Conservation (phyloP, 2,797 vertebrate species). For the Acomys russatus region DNA sequence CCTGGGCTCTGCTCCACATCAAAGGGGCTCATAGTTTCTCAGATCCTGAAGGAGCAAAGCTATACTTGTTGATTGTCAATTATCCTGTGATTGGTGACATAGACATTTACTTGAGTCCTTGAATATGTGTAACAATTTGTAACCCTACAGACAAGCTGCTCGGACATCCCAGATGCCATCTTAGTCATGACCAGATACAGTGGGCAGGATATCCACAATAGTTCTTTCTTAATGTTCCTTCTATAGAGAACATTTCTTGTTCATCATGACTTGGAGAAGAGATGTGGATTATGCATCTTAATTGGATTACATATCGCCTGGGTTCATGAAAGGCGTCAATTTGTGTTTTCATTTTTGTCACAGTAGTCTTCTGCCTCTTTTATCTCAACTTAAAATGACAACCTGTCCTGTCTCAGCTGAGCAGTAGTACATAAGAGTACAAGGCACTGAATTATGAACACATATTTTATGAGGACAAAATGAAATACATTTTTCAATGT, state of each 20-base stretch:
- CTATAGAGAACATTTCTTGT: not conserved
- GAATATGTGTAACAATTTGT: constrained; percentile 11
- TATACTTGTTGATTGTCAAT: not conserved
- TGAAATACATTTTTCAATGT: not conserved
- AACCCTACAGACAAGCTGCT: constrained; percentile 54
- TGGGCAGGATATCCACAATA: not conserved
- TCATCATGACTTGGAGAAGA: not conserved
- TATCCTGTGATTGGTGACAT: not conserved
- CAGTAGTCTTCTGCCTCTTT: not conserved
- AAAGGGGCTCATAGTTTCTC: not conserved
- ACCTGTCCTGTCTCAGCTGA: not conserved
- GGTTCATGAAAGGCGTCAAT: not conserved
- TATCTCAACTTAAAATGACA: constrained; percentile 8
- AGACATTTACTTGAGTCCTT: constrained; percentile 10
- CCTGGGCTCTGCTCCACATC: constrained; percentile 29
- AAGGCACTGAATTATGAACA: not conserved
- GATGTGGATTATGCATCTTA: not conserved
- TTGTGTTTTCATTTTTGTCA: constrained; percentile 32
- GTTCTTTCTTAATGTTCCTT: not conserved
- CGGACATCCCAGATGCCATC: not conserved
- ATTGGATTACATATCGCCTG: not conserved
- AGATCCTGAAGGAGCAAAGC: not conserved
- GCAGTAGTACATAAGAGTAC: not conserved
- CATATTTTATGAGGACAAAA: not conserved
- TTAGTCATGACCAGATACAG: not conserved